Percentiles rank a stretch among this genome's conserved stretches.
These are phyloP conservation scores for Hypothenemus hampei DNA, from an alignment of 1,140 invertebrate species.

Conservation along the genomic window DNA sequence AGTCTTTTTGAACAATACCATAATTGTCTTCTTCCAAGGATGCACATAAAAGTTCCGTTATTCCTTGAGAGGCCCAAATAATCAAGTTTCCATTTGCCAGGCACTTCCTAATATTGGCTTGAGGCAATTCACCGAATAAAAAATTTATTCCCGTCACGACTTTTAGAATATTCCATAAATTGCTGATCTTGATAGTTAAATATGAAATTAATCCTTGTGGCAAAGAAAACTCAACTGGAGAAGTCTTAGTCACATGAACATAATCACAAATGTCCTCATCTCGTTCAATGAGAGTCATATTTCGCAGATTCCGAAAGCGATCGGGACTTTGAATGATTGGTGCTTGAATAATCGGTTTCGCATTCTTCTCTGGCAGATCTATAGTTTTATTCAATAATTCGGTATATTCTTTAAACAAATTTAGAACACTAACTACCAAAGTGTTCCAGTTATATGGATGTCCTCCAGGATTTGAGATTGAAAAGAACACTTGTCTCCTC, in stretches of 20 bases:
- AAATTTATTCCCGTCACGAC: constrained; percentile 61
- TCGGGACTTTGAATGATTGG: constrained; percentile 20
- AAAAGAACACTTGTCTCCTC: constrained; percentile 59
- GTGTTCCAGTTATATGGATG: constrained; percentile 77
- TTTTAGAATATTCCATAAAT: constrained; percentile 32
- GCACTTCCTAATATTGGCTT: constrained; percentile 59
- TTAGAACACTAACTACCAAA: constrained; percentile 56
- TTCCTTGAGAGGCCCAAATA: constrained; percentile 64
- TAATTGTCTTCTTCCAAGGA: constrained; percentile 71
- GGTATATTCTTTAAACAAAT: constrained; percentile 57
- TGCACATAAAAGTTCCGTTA: constrained; percentile 60
- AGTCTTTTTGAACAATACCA: constrained; percentile 74
- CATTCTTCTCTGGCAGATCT: constrained; percentile 39
- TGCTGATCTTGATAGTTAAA: constrained; percentile 22
- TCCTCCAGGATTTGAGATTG: constrained; percentile 68
- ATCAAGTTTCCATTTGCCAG: constrained; percentile 62
- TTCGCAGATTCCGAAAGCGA: constrained; percentile 34
- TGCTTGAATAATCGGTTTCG: constrained; percentile 8
- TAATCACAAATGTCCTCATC: constrained; percentile 15
- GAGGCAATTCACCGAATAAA: constrained; percentile 65
- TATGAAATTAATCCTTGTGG: constrained; percentile 13
- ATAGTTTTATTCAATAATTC: constrained; percentile 54
- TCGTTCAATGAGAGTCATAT: constrained; percentile 29
- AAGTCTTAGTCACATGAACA: constrained; percentile 21
- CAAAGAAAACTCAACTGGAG: constrained; percentile 6